phyloP scores from a whole-genome alignment of 2,888 invertebrate genomes.

The Baccha elongata region DNA sequence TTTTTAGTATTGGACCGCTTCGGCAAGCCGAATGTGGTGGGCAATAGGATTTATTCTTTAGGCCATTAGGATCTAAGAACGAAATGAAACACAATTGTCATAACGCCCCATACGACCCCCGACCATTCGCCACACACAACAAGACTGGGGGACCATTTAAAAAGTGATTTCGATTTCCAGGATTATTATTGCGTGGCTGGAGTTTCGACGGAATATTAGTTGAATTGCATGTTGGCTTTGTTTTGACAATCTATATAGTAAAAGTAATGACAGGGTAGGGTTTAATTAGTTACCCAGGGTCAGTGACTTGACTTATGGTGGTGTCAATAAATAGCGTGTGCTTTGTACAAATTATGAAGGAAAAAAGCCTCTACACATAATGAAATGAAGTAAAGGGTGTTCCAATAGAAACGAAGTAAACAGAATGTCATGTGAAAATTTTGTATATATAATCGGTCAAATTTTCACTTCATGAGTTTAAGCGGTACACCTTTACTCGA shows the following conservation, averaged over 20 bases:
- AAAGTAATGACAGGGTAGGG: slow-evolving; percentile 22
- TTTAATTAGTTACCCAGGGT: slow-evolving; percentile 25
- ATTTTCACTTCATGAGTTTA: no score
- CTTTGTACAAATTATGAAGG: no score
- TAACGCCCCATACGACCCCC: background rate
- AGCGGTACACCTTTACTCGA: no score
- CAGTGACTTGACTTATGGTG: no score
- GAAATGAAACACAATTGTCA: slow-evolving; percentile 21
- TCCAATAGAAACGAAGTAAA: no score
- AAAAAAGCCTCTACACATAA: no score
- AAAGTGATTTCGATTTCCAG: slow-evolving; percentile 59
- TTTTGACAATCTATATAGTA: slow-evolving; percentile 15
- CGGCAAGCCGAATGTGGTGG: slow-evolving; percentile 16
- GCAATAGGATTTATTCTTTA: slow-evolving; percentile 54
- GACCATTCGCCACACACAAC: slow-evolving; percentile 48
- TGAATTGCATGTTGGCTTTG: slow-evolving; percentile 32
- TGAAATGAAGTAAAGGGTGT: no score
- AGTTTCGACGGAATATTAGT: slow-evolving; percentile 13
- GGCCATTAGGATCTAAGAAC: slow-evolving; percentile 68
- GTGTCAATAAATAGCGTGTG: no score
- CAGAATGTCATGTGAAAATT: no score
- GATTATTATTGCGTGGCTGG: slow-evolving; percentile 32
- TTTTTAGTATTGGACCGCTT: slow-evolving; percentile 10
- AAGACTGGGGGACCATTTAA: slow-evolving; percentile 55
- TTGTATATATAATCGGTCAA: no score